Percentiles rank a stretch among this genome's conserved stretches.
These are phyloP conservation scores for Xestia xanthographa DNA, from an alignment of 2,888 invertebrate genomes.

Conservation along the genomic window DNA sequence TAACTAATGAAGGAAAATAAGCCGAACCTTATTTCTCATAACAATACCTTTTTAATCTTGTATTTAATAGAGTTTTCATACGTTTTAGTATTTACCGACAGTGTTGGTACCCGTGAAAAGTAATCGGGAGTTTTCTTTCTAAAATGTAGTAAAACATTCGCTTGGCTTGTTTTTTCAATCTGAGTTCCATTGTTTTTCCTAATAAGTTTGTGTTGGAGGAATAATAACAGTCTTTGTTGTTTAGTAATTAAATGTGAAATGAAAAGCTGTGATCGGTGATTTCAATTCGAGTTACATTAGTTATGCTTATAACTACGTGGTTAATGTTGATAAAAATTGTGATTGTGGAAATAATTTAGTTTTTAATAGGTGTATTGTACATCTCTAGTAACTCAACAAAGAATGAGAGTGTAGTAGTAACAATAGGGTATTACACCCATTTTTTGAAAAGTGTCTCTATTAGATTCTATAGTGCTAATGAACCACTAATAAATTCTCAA, in stretches of 20 bases:
- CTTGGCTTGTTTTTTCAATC: constrained; percentile 55
- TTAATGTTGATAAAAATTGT: constrained; percentile 28
- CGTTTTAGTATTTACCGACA: constrained; percentile 53
- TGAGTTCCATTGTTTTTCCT: constrained; percentile 59
- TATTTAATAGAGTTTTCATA: constrained; percentile 51
- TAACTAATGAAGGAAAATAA: constrained; percentile 58
- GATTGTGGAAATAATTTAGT: constrained; percentile 25
- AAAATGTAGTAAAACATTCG: constrained; percentile 56
- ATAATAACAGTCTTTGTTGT: constrained; percentile 60
- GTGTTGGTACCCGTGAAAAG: constrained; percentile 44
- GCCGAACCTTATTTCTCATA: constrained; percentile 41
- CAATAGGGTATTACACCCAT: too few relatives aligned
- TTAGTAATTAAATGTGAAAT: constrained; percentile 65
- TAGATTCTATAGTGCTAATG: too few relatives aligned
- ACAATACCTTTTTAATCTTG: constrained; percentile 46
- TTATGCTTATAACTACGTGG: constrained; percentile 30
- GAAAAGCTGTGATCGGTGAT: constrained; percentile 43
- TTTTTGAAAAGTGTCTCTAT: too few relatives aligned
- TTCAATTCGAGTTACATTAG: constrained; percentile 49
- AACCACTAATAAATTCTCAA: too few relatives aligned
- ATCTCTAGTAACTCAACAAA: not conserved
- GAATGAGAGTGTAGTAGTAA: not conserved
- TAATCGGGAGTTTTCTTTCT: constrained; percentile 48
- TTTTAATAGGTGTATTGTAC: constrained; percentile 12
- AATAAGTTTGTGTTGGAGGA: constrained; percentile 53